Base-by-base conservation (phyloP, 2,888 invertebrate genomes). In the Caprella mutica region DNA sequence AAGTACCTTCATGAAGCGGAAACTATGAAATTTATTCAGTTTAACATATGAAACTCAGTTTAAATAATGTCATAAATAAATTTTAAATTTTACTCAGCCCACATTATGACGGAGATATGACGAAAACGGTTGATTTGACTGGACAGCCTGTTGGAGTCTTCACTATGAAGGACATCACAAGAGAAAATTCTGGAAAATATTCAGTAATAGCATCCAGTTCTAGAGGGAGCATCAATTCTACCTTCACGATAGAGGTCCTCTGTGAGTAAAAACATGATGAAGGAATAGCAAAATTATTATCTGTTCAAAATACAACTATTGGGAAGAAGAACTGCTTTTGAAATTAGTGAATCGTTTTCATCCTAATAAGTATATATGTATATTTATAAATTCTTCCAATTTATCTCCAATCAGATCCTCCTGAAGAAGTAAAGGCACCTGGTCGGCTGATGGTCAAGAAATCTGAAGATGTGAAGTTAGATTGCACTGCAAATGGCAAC, bases 401-500 rank as follows among this genome's bases (percentile, higher is more conserved):
- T 17, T 42, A 42, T 42, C n/a, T 42, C n/a, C 19, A 42, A 17
- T 27, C 40, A 53, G 38, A 26, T 12, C 52, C 52, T 5, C 52
- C 39, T 5, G 52, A 35, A 21, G 26, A 35, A 35, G 52, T 38
- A 38, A 23, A 19, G 8, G 52, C 38, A 1, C 52, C 52, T n/a
- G 35, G 26, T 12, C 52, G 35, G 2, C 26, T 35, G 24, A 3
- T 21, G 9, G 35, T 26, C 35, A n/a, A 38, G 17, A 33, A 26
- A 9, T 26, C 29, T 5, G 26, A 52, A 26, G 52, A 52, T 21
- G 33, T 44, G 6, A 35, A 44, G 30, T n/a, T 55, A 21, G 55
- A 40, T 24, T 55, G 55, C 55, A 44, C 42, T 6, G 55, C 55
- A 8, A 46, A 6, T 3, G 55, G 55, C 9, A 55, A 55, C 46